Evolutionary conservation across 1,140 invertebrate genomes (phyloP), one percentile per base, ranked within the genome.

Genomic region (Laupala kohalensis): DNA sequence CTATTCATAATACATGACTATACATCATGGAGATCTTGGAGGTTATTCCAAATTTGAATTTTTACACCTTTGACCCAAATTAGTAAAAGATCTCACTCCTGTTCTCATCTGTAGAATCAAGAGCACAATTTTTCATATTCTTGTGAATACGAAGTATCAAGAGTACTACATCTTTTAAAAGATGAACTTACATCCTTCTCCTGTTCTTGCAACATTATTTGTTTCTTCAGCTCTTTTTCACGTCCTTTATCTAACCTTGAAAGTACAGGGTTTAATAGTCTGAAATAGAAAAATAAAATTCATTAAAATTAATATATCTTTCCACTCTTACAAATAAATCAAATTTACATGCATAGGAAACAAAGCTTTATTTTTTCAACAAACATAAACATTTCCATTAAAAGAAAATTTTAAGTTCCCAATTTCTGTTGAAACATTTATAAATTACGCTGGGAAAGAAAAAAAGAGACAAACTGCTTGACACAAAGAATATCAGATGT

Each of bases 241-340:
- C 86, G 87, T 4, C 79, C 81, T 78, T 89, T 91, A 72, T 91
- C 87, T 63, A 95, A 78, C 77, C 91, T 89, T 37, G 93, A 91
- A 23, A 97, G 82, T 23, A 96, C 92, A 28, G 95, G 95, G 83
- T 96, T 96, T n/a, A 97, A 80, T 27, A 97, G 81, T 64, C 81
- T 80, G 74, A 75, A 73, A 75, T n/a, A n/a, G n/a, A n/a, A n/a
- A n/a, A n/a, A n/a, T n/a, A n/a, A n/a, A n/a, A n/a, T n/a, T n/a
- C n/a, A n/a, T n/a, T n/a, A n/a, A n/a, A n/a, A n/a, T n/a, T n/a
- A n/a, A n/a, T n/a, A n/a, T n/a, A n/a, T n/a, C n/a, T n/a, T n/a
- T n/a, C n/a, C n/a, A n/a, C n/a, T n/a, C n/a, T n/a, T n/a, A n/a
- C n/a, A n/a, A n/a, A n/a, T n/a, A n/a, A n/a, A n/a, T n/a, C n/a